Conservation (phyloP, 1,140 invertebrate species). For the Aphaenogaster ashmeadi region DNA sequence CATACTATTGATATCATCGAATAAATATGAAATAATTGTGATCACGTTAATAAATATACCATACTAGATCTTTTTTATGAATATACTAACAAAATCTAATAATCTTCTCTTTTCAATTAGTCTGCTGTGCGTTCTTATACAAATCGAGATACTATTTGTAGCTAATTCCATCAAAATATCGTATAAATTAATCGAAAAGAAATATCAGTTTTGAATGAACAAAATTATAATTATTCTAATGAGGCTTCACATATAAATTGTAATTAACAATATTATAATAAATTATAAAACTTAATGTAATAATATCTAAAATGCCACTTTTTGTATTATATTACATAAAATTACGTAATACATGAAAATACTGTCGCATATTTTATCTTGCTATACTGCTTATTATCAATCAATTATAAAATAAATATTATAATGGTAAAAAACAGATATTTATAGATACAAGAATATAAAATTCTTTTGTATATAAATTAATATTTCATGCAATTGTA, state of each 20-base stretch:
- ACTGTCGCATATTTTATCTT: constrained; percentile 9
- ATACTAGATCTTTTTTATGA: no score
- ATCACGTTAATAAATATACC: no score
- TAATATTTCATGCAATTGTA: constrained; percentile 10
- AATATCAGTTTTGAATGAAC: not conserved
- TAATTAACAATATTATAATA: constrained; percentile 24
- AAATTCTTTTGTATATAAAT: not conserved
- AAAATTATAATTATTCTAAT: constrained; percentile 36
- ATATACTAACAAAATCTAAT: no score
- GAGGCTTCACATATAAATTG: not conserved
- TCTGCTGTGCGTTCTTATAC: no score
- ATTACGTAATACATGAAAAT: constrained; percentile 4
- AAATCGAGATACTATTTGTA: no score
- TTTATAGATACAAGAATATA: constrained; percentile 15
- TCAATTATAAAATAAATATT: constrained; percentile 30
- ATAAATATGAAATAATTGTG: not conserved
- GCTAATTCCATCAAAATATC: not conserved
- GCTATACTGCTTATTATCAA: constrained; percentile 1
- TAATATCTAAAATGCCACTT: constrained; percentile 28
- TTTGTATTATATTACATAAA: constrained; percentile 6
- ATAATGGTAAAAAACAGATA: constrained; percentile 21
- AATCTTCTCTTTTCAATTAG: no score
- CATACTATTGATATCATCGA: constrained; percentile 7
- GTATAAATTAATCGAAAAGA: not conserved
- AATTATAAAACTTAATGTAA: constrained; percentile 30